Percentiles rank a stretch among this genome's conserved stretches.
phyloP scores from a whole-genome alignment of 2,888 invertebrate genomes.

The Caenorhabditis sinica region DNA sequence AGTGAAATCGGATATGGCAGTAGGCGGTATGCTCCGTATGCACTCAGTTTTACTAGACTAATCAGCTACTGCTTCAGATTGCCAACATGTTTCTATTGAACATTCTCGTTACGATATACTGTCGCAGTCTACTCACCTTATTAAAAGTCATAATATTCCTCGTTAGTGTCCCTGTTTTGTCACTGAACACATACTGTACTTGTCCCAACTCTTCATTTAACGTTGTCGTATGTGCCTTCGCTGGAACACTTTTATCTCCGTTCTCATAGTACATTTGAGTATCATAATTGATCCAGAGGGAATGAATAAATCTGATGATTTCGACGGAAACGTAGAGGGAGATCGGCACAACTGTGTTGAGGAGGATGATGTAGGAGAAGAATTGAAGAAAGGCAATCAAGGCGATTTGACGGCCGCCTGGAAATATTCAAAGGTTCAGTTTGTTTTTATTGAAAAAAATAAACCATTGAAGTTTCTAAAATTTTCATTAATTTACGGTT shows the following conservation, averaged over 20 bases:
- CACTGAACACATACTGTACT: constrained; percentile 99
- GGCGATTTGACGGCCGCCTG: constrained; percentile 84
- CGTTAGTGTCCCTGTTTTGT: constrained; percentile 98
- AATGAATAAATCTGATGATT: constrained; percentile 97
- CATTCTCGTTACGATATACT: no score
- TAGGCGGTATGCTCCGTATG: no score
- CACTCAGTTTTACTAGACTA: no score
- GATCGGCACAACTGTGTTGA: constrained; percentile 99
- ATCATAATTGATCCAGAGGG: constrained; percentile 99
- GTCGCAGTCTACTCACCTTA: constrained; percentile 87
- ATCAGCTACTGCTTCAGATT: no score
- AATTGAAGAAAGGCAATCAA: constrained; percentile 97
- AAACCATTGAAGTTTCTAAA: not conserved
- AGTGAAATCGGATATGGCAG: no score
- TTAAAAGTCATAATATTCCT: constrained; percentile 99
- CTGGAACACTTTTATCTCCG: constrained; percentile 80
- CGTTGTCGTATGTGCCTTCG: constrained; percentile 94
- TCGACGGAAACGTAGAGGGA: constrained; percentile 95
- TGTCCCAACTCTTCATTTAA: constrained; percentile 90
- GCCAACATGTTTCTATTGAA: no score
- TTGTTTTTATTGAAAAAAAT: constrained; percentile 1
- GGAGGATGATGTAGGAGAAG: constrained; percentile 98
- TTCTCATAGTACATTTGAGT: constrained; percentile 94
- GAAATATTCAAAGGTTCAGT: not conserved
- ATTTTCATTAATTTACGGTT: no score